A percentile compares a stretch with the other conserved stretches of the same genome.
phyloP scores from a whole-genome alignment of 2,113 vertebrate genomes.

The Chitala chitala region DNA sequence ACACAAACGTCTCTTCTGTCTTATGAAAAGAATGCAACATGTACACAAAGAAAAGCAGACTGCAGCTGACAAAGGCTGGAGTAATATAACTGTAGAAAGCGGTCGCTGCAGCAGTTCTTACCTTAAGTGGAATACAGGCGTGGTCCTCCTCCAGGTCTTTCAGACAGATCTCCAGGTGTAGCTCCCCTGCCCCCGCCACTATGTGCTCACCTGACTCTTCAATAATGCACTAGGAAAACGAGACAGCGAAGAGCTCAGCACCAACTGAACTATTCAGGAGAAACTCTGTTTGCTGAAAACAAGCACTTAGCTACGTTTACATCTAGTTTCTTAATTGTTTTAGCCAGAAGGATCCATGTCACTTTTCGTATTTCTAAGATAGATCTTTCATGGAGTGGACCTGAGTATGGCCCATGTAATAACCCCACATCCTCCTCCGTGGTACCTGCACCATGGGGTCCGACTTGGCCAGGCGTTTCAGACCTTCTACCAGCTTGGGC shows the following conservation, averaged over 20 bases:
- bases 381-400: no score
- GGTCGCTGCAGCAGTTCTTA: conserved; percentile 12
- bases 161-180: conserved; percentile 59
- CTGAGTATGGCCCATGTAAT: no score
- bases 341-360: no score
- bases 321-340: no score
- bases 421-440: no score
- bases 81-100: not conserved
- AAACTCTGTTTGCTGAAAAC: no score
- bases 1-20: not conserved
- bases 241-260: no score
- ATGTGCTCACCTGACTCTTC: conserved; percentile 56
- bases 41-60: not conserved
- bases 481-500: conserved; percentile 58
- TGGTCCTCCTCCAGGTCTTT: conserved; percentile 58
- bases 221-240: conserved; percentile 42
- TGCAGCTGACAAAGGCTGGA: not conserved
- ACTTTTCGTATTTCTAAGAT: no score
- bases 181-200: conserved; percentile 51
- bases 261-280: no score
- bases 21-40: no score
- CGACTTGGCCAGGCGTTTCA: conserved; percentile 58
- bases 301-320: no score
- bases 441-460: conserved; percentile 63
- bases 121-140: conserved; percentile 57